phyloP scores from a whole-genome alignment of 2,797 vertebrate genomes.

The Oreortyx pictus region DNA sequence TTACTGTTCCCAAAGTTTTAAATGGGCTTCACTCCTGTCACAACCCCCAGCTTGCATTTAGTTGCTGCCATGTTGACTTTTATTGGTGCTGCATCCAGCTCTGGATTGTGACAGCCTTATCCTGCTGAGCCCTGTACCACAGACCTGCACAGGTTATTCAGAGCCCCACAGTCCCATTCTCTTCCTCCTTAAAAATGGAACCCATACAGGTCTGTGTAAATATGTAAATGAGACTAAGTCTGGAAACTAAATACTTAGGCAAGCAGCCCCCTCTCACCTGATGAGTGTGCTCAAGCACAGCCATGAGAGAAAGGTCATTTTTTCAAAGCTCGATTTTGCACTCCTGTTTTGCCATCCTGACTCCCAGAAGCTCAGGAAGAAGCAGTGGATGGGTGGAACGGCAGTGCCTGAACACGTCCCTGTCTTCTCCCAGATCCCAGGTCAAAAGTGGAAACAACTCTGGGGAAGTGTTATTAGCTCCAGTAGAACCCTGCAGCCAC shows the following conservation, averaged over 20 bases:
- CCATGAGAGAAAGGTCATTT: neutral
- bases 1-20: neutral
- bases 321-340: neutral
- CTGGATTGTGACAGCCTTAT: neutral
- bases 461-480: neutral
- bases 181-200: neutral
- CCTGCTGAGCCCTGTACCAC: neutral
- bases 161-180: neutral
- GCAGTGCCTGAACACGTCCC: neutral
- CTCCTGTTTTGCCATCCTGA: neutral
- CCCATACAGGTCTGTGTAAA: neutral
- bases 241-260: neutral
- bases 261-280: neutral
- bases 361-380: neutral
- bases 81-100: neutral
- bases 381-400: rapidly evolving
- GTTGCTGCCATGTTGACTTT: neutral
- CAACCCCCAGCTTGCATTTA: neutral
- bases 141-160: neutral
- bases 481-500: neutral
- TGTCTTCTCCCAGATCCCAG: neutral
- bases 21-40: neutral
- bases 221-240: neutral
- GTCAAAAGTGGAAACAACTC: neutral
- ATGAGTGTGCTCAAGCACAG: neutral